Evolutionary conservation across 2,113 vertebrate genomes (phyloP).

Genomic region (Tachycineta bicolor): DNA sequence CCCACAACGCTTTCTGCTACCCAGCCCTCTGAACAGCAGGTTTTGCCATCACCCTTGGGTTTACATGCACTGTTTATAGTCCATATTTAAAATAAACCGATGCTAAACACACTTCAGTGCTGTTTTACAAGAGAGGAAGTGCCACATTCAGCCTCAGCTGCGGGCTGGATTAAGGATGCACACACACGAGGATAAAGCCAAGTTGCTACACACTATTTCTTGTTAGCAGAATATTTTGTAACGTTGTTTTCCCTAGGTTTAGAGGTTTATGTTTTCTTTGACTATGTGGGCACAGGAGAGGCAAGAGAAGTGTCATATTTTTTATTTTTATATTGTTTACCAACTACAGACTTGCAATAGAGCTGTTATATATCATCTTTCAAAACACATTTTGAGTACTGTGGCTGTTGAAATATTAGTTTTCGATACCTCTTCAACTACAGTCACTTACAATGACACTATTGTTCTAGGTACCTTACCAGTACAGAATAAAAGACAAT

Average conservation of each 20-base stretch:
- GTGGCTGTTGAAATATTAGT: slow-evolving; percentile 53
- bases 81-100: background rate
- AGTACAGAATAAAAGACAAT: background rate
- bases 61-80: background rate
- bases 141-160: background rate
- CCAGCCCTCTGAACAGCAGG: background rate
- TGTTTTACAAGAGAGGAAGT: background rate
- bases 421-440: slow-evolving; percentile 47
- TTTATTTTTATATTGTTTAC: slow-evolving; percentile 57
- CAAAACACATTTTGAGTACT: slow-evolving; percentile 45
- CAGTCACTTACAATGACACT: slow-evolving; percentile 42
- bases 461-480: slow-evolving; percentile 17
- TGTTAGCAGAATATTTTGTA: slow-evolving; percentile 15
- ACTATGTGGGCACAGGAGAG: background rate
- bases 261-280: slow-evolving; percentile 21
- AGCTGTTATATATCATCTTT: slow-evolving; percentile 53
- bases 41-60: background rate
- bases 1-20: background rate
- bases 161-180: background rate
- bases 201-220: background rate
- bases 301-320: slow-evolving; percentile 10
- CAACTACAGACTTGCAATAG: slow-evolving; percentile 1
- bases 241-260: background rate
- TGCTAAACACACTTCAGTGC: background rate
- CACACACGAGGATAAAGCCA: background rate